These are phyloP conservation scores for Corvus moneduloides DNA, from an alignment of 2,113 vertebrate genomes.

Conservation along the genomic window DNA sequence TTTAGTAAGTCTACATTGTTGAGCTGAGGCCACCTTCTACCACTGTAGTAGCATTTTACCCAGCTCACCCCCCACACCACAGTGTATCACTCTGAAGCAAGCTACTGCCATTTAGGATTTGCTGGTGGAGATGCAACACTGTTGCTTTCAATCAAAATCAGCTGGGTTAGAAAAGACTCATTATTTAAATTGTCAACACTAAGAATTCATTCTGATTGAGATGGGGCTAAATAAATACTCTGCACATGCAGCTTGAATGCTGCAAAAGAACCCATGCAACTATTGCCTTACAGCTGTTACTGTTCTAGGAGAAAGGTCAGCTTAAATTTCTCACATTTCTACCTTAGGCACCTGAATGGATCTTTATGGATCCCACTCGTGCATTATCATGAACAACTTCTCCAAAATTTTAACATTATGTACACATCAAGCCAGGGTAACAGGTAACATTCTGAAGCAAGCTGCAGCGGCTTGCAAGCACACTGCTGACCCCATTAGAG, in stretches of 20 bases:
- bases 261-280: background rate
- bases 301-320: background rate
- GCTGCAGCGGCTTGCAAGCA: background rate
- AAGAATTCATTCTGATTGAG: background rate
- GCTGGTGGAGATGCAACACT: background rate
- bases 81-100: background rate
- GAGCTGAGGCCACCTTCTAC: background rate
- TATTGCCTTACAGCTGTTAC: background rate
- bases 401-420: background rate
- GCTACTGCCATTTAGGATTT: background rate
- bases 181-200: background rate
- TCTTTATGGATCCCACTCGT: background rate
- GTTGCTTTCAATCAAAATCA: background rate
- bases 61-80: background rate
- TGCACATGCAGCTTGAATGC: background rate
- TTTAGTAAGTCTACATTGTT: background rate
- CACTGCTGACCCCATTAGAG: background rate
- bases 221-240: background rate
- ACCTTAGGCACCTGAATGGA: background rate
- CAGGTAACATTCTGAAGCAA: background rate
- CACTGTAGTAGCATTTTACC: background rate
- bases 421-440: background rate
- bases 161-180: background rate
- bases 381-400: background rate
- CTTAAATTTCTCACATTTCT: background rate